Percentiles rank a stretch among this genome's conserved stretches.
Conservation (phyloP, 2,888 invertebrate genomes). For the Laothoe populi region DNA sequence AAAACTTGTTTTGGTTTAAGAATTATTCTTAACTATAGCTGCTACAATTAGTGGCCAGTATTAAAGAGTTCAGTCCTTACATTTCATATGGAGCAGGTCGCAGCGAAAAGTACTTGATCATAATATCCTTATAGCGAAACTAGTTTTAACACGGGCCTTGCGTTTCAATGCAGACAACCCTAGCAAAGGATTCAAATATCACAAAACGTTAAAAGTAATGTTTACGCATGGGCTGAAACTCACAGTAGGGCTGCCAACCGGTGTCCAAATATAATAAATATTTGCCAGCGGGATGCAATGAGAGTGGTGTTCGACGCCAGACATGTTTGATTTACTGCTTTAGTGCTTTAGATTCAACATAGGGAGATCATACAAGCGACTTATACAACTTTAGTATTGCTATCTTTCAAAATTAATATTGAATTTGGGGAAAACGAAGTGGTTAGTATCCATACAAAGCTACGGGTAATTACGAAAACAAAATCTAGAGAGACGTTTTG, state of each 20-base stretch:
- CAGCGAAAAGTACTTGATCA: background rate
- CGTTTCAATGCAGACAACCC: background rate
- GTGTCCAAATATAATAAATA: conserved; percentile 9
- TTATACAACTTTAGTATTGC: background rate
- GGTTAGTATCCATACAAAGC: no score
- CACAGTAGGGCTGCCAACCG: background rate
- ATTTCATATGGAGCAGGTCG: background rate
- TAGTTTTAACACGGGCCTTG: background rate
- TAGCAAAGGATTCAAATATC: background rate
- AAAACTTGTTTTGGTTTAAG: no score
- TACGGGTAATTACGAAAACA: no score
- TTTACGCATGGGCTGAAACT: background rate
- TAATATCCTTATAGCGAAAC: background rate
- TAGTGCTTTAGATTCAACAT: background rate
- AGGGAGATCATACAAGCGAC: background rate
- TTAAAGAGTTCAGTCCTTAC: background rate
- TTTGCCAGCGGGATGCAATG: conserved; percentile 3
- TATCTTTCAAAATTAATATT: background rate
- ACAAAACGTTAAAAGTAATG: background rate
- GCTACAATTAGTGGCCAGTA: no score
- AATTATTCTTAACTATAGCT: no score
- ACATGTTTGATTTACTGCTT: conserved; percentile 8
- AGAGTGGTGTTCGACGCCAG: conserved; percentile 1
- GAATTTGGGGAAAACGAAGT: no score
- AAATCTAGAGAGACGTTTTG: no score